Evolutionary conservation across 2,797 vertebrate genomes (phyloP).

Genomic region (Garrulus glandarius): DNA sequence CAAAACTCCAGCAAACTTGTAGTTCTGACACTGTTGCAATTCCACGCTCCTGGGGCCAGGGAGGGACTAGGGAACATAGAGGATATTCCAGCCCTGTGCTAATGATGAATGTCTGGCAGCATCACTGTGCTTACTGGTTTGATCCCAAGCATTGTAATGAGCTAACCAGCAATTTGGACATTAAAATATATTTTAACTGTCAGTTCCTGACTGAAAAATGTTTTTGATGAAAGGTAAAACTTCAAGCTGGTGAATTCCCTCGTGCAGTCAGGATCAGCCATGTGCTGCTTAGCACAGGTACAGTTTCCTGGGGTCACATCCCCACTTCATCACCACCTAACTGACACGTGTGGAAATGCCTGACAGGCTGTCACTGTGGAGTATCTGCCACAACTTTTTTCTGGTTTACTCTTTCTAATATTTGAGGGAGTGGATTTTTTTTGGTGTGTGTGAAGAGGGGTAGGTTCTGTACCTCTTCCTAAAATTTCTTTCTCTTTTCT

Average conservation of each 20-base stretch:
- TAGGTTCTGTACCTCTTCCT: not conserved
- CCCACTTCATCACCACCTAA: not conserved
- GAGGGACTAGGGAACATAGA: not conserved
- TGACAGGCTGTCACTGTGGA: not conserved
- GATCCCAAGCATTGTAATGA: not conserved
- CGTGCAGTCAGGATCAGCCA: not conserved
- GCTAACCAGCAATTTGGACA: not conserved
- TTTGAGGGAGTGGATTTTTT: not conserved
- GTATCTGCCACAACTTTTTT: not conserved
- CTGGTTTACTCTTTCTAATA: not conserved
- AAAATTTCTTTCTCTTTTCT: not conserved
- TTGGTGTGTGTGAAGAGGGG: too few relatives aligned
- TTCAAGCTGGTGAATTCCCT: not conserved
- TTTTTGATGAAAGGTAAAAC: not conserved
- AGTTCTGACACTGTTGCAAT: not conserved
- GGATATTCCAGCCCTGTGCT: not conserved
- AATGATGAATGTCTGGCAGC: not conserved
- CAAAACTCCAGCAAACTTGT: not conserved
- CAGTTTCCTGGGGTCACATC: rapidly evolving
- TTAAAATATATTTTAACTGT: not conserved
- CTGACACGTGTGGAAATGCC: not conserved
- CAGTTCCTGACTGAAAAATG: not conserved
- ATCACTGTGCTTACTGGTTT: not conserved
- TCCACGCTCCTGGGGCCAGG: rapidly evolving
- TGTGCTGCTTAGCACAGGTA: not conserved